A percentile compares a stretch with the other conserved stretches of the same genome.
These are phyloP conservation scores for Acanthisitta chloris DNA, from an alignment of 2,113 vertebrate genomes.

Conservation along the genomic window DNA sequence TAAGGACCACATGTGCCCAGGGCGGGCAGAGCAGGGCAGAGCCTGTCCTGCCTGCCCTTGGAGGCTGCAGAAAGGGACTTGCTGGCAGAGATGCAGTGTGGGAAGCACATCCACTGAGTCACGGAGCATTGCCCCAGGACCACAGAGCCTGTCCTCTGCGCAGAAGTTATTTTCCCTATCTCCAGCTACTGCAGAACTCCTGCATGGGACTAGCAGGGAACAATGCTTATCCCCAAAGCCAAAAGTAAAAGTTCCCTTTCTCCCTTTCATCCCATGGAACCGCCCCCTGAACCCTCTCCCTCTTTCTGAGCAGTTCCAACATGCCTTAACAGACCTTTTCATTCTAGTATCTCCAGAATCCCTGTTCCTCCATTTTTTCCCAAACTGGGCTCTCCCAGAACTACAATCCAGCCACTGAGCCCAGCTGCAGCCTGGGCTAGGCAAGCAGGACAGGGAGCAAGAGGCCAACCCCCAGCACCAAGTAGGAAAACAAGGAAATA, in stretches of 20 bases:
- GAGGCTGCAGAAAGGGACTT: not conserved
- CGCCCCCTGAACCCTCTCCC: not conserved
- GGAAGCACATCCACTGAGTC: not conserved
- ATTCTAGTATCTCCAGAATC: not conserved
- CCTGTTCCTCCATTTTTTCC: fast-evolving
- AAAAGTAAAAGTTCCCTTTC: not conserved
- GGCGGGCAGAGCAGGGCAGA: not conserved
- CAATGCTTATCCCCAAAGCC: not conserved
- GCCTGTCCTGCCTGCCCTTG: not conserved
- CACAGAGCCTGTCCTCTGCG: not conserved
- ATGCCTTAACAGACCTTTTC: not conserved
- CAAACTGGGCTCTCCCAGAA: not conserved
- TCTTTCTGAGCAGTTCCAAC: not conserved
- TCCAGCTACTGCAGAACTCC: not conserved
- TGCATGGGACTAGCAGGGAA: fast-evolving
- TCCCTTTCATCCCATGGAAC: not conserved
- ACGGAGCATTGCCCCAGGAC: fast-evolving
- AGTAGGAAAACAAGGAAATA: constrained; percentile 40
- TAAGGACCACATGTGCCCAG: fast-evolving
- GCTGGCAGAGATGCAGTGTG: not conserved
- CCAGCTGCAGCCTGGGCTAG: not conserved
- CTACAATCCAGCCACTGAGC: not conserved
- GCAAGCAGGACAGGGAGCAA: not conserved
- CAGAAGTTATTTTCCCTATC: not conserved
- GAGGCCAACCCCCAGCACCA: not conserved